Percentiles rank a stretch among this genome's conserved stretches.
These are phyloP conservation scores for Galbula dea DNA, from an alignment of 2,113 vertebrate species.

Conservation along the genomic window DNA sequence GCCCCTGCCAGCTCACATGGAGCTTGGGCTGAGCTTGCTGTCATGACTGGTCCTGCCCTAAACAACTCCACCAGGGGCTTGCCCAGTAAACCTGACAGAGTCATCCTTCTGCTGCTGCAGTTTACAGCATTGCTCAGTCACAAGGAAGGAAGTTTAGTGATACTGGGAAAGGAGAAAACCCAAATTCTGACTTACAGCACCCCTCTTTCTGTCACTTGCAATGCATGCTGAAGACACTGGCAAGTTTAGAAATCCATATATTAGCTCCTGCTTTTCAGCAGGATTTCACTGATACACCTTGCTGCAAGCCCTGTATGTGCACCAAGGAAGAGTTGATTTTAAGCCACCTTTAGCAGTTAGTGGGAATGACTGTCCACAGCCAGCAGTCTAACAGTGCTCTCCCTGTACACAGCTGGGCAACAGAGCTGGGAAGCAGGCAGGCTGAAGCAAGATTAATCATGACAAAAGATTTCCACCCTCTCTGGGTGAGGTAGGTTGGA, in stretches of 20 bases:
- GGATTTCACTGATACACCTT: neutral
- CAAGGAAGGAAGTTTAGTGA: neutral
- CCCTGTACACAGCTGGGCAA: neutral
- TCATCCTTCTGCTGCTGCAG: neutral
- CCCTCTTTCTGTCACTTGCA: neutral
- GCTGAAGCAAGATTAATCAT: neutral
- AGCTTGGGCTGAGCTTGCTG: neutral
- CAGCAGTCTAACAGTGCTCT: neutral
- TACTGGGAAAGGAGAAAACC: neutral
- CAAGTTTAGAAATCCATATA: neutral
- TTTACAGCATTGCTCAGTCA: neutral
- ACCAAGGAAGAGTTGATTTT: neutral
- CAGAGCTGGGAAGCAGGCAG: neutral
- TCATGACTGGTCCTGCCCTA: neutral
- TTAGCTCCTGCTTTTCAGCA: neutral
- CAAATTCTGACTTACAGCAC: neutral
- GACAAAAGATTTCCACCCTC: neutral
- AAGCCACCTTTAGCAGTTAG: too few relatives aligned
- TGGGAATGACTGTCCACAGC: neutral
- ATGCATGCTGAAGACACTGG: neutral
- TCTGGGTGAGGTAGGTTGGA: neutral
- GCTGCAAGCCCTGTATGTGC: neutral
- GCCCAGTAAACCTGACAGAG: neutral
- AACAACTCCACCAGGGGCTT: neutral
- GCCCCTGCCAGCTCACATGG: too few relatives aligned